These are phyloP conservation scores for Aix galericulata DNA, from an alignment of 2,113 vertebrate species.

Conservation along the genomic window DNA sequence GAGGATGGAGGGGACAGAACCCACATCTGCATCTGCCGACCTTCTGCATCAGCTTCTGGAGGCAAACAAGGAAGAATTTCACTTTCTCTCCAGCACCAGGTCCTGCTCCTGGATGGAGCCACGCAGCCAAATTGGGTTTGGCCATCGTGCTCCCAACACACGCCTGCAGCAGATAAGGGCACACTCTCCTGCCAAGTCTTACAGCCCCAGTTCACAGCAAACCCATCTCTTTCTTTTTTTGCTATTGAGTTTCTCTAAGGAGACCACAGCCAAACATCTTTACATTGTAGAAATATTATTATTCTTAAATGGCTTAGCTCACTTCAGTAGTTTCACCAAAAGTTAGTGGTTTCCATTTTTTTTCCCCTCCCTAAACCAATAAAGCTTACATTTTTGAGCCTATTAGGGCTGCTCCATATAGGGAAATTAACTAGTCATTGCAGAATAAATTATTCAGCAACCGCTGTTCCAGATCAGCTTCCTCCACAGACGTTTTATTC, in stretches of 20 bases:
- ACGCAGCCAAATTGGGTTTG: background rate
- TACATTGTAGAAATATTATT: background rate
- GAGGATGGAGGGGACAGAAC: no score
- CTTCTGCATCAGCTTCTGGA: no score
- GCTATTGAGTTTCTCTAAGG: background rate
- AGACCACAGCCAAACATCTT: background rate
- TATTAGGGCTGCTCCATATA: slow-evolving; percentile 4
- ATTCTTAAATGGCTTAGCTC: slow-evolving; percentile 1
- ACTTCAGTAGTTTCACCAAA: slow-evolving; percentile 44
- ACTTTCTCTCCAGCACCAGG: background rate
- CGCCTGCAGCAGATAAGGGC: background rate
- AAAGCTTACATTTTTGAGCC: slow-evolving; percentile 23
- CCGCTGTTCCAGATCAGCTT: slow-evolving; percentile 22
- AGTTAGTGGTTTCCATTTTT: background rate
- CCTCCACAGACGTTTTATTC: slow-evolving; percentile 31
- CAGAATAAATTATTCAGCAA: slow-evolving; percentile 58
- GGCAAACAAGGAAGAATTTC: background rate
- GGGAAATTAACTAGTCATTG: slow-evolving; percentile 43
- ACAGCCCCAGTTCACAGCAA: background rate
- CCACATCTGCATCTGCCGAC: no score
- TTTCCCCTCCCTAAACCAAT: background rate
- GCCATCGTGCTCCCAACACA: background rate
- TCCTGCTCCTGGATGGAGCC: background rate
- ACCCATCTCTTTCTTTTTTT: background rate
- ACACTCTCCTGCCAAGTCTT: background rate